Evolutionary conservation across 2,113 vertebrate species (phyloP).

Genomic region (Chloroceryle aenea): DNA sequence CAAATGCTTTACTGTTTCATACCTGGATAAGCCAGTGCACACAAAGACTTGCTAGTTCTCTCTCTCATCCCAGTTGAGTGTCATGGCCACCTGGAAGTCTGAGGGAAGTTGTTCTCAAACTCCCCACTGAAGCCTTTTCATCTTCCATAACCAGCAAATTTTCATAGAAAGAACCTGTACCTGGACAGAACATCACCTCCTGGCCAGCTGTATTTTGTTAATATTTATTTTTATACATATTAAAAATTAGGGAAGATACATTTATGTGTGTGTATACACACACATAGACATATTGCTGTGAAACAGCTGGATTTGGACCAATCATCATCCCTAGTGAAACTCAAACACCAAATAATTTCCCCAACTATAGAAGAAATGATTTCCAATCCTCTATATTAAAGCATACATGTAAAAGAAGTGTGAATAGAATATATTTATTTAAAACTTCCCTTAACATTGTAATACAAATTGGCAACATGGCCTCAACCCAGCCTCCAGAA

Average conservation of each 20-base stretch:
- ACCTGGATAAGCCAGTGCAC: background rate
- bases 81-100: background rate
- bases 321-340: background rate
- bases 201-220: background rate
- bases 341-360: background rate
- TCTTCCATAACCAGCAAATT: background rate
- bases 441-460: constrained; percentile 7
- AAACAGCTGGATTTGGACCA: background rate
- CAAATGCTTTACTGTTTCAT: background rate
- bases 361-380: background rate
- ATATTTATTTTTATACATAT: background rate
- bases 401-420: background rate
- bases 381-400: background rate
- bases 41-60: background rate
- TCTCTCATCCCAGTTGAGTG: background rate
- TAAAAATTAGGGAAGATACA: background rate
- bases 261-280: too few relatives aligned
- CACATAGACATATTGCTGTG: background rate
- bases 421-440: background rate
- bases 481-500: constrained; percentile 3
- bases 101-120: background rate
- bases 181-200: background rate
- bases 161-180: background rate
- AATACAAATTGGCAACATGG: constrained; percentile 24
- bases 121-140: background rate